phyloP scores from a whole-genome alignment of 2,888 invertebrate species.

The Unio delphinus region DNA sequence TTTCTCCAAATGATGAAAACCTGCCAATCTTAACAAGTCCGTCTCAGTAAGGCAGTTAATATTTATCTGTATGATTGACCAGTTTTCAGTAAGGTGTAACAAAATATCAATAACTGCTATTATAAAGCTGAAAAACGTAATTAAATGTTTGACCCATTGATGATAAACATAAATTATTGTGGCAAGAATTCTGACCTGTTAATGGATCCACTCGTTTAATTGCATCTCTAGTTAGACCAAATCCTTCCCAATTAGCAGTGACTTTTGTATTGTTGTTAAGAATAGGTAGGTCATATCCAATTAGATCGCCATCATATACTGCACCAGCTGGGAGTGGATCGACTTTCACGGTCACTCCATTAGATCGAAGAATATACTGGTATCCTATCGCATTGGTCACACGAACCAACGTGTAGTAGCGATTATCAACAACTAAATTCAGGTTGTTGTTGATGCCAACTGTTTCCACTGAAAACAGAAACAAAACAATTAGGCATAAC shows the following conservation, averaged over 20 bases:
- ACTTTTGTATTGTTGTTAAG: conserved; percentile 36
- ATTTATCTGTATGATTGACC: too few species aligned
- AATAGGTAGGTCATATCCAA: conserved; percentile 43
- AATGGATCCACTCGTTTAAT: conserved; percentile 21
- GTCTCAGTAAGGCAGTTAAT: too few species aligned
- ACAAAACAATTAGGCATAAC: too few species aligned
- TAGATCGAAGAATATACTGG: conserved; percentile 43
- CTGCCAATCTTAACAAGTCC: too few species aligned
- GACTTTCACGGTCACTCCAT: conserved; percentile 50
- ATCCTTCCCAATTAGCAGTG: conserved; percentile 59
- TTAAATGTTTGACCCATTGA: too few species aligned
- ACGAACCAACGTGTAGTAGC: conserved; percentile 46
- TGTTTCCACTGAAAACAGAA: conserved; percentile 27
- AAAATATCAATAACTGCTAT: too few species aligned
- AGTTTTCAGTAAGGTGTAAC: too few species aligned
- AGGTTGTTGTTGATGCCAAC: conserved; percentile 48
- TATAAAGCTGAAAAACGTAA: too few species aligned
- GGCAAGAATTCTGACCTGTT: conserved; percentile 17
- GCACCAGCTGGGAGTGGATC: conserved; percentile 56
- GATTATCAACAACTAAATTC: conserved; percentile 38
- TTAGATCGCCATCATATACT: conserved; percentile 47
- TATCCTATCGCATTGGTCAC: conserved; percentile 49
- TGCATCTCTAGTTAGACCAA: conserved; percentile 40
- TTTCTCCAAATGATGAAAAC: too few species aligned
- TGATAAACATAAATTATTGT: too few species aligned